These are phyloP conservation scores for Rutpela maculata DNA, from an alignment of 2,888 invertebrate species.

Conservation along the genomic window DNA sequence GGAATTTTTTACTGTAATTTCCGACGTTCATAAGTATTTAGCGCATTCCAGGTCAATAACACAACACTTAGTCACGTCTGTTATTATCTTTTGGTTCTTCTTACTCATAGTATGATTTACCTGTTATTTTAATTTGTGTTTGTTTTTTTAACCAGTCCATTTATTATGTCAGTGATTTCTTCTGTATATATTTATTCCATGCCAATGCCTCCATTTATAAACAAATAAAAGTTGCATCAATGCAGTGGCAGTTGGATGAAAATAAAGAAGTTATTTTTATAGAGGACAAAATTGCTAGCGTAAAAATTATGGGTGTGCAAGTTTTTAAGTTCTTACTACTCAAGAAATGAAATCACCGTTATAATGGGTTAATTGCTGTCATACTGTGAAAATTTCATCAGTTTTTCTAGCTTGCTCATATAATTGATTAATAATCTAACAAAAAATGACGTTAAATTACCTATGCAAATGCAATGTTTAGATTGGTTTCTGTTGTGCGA, in stretches of 20 bases:
- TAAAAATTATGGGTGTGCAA: too few relatives aligned
- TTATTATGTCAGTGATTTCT: constrained; percentile 26
- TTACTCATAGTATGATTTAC: constrained; percentile 18
- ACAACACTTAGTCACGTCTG: constrained; percentile 40
- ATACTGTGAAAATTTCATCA: too few relatives aligned
- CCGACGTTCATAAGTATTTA: constrained; percentile 33
- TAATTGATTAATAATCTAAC: too few relatives aligned
- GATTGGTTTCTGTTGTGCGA: too few relatives aligned
- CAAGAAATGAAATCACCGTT: too few relatives aligned
- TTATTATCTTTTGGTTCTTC: constrained; percentile 25
- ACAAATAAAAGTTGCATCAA: constrained; percentile 9
- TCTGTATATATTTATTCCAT: constrained; percentile 25
- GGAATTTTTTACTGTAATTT: constrained; percentile 34
- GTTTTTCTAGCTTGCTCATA: too few relatives aligned
- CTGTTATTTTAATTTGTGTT: constrained; percentile 20
- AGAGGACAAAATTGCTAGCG: too few relatives aligned
- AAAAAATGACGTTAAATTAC: too few relatives aligned
- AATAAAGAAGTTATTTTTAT: neutral
- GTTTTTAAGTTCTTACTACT: too few relatives aligned
- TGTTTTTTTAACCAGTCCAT: constrained; percentile 18
- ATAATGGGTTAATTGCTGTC: too few relatives aligned
- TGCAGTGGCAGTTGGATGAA: neutral
- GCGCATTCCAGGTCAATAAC: constrained; percentile 45
- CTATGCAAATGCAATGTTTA: too few relatives aligned
- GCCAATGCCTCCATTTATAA: constrained; percentile 15